phyloP scores from a whole-genome alignment of 2,888 invertebrate species.

The Limenitis camilla region DNA sequence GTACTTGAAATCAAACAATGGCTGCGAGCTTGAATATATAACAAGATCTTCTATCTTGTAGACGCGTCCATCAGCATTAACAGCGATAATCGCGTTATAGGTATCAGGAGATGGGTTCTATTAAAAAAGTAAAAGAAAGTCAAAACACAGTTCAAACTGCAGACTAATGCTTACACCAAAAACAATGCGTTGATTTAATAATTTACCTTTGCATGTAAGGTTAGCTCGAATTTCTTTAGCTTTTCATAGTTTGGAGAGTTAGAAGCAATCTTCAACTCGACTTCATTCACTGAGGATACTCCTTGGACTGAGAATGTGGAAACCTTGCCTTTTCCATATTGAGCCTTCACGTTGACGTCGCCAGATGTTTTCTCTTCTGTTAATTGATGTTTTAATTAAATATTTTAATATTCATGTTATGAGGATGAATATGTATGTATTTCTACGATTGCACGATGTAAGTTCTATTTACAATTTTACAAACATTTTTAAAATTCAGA shows the following conservation, averaged over 20 bases:
- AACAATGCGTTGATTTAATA: neutral
- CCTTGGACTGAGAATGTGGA: slow-evolving; percentile 54
- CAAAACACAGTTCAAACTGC: neutral
- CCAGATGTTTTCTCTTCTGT: slow-evolving; percentile 47
- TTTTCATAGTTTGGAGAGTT: slow-evolving; percentile 61
- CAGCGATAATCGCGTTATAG: slow-evolving; percentile 44
- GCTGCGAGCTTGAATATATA: slow-evolving; percentile 69
- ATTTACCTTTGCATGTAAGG: slow-evolving; percentile 60
- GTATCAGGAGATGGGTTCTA: slow-evolving; percentile 58
- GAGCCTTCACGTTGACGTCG: slow-evolving; percentile 49
- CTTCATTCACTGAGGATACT: slow-evolving; percentile 39
- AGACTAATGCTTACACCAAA: neutral
- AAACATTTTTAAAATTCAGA: neutral
- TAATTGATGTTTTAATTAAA: neutral
- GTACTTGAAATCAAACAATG: slow-evolving; percentile 72
- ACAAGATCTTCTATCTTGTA: slow-evolving; percentile 73
- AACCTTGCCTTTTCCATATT: slow-evolving; percentile 61
- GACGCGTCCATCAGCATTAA: slow-evolving; percentile 74
- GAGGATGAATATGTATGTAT: too few species aligned
- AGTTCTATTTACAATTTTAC: neutral
- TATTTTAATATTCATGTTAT: too few species aligned
- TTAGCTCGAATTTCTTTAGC: slow-evolving; percentile 64
- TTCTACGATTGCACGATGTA: neutral
- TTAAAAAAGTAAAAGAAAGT: neutral
- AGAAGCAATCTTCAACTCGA: slow-evolving; percentile 38